Percentiles rank a stretch among this genome's conserved stretches.
Evolutionary conservation across 2,888 invertebrate genomes (phyloP).

Genomic region (Cremastinae sp.): DNA sequence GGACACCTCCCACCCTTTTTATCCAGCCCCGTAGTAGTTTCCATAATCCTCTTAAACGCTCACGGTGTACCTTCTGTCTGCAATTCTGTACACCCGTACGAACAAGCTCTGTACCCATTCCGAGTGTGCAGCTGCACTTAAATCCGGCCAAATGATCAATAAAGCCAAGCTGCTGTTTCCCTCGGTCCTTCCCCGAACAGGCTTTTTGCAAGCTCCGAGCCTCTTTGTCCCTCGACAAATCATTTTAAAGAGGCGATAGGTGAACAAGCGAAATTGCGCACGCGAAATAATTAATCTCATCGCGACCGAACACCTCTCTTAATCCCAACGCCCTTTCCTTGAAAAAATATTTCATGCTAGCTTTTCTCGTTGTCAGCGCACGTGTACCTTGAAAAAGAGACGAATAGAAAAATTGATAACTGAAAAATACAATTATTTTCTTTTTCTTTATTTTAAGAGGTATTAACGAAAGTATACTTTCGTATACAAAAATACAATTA

Average conservation of each 20-base stretch:
- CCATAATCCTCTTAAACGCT: constrained; percentile 65
- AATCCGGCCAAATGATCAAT: constrained; percentile 63
- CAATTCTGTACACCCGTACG: constrained; percentile 35
- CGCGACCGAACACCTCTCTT: neutral
- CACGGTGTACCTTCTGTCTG: constrained; percentile 53
- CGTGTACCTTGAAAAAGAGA: no score
- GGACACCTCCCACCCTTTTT: constrained; percentile 27
- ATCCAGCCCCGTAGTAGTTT: constrained; percentile 45
- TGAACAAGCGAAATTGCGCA: constrained; percentile 15
- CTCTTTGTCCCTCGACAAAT: constrained; percentile 48
- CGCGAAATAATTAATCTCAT: constrained; percentile 1
- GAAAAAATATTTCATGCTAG: no score
- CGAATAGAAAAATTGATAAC: no score
- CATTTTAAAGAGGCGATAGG: constrained; percentile 46
- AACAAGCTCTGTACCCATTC: constrained; percentile 36
- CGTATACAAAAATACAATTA: no score
- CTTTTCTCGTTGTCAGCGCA: no score
- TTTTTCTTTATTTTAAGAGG: no score
- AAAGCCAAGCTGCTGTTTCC: constrained; percentile 39
- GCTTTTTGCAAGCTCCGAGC: constrained; percentile 46
- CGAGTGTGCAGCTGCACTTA: constrained; percentile 59
- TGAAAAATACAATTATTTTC: no score
- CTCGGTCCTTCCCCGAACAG: constrained; percentile 16
- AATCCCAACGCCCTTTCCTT: neutral
- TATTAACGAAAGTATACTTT: no score